Evolutionary conservation across 2,113 vertebrate species (phyloP).

Genomic region (Heliornis fulica): DNA sequence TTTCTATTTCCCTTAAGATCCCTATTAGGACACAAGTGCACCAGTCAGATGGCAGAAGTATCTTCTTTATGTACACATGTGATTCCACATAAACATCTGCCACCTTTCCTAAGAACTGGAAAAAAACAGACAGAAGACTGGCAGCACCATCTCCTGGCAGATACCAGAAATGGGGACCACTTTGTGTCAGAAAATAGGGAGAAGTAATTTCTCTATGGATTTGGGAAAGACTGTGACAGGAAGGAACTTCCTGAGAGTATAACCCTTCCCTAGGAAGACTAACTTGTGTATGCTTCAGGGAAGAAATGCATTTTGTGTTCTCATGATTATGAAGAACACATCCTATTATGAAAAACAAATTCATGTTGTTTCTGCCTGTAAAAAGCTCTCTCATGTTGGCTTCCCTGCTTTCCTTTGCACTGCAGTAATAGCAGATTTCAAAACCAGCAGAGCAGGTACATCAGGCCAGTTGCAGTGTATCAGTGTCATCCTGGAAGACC

Average conservation of each 20-base stretch:
- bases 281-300: not conserved
- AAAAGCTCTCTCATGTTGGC: not conserved
- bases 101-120: conserved; percentile 2
- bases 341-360: conserved; percentile 30
- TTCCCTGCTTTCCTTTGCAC: not conserved
- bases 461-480: not conserved
- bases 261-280: not conserved
- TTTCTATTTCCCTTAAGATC: not conserved
- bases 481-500: not conserved
- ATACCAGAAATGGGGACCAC: not conserved
- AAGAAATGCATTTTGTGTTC: not conserved
- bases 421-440: not conserved
- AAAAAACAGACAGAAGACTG: conserved; percentile 11
- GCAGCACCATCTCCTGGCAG: conserved; percentile 66
- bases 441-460: not conserved
- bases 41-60: not conserved
- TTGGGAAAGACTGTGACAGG: not conserved
- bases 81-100: not conserved
- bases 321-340: not conserved
- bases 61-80: not conserved
- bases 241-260: conserved; percentile 16
- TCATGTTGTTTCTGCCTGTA: not conserved
- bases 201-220: not conserved
- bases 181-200: not conserved
- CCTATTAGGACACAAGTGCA: not conserved